Conservation (phyloP, 1,140 invertebrate species). For the Pachyrhynchus sulphureomaculatus region DNA sequence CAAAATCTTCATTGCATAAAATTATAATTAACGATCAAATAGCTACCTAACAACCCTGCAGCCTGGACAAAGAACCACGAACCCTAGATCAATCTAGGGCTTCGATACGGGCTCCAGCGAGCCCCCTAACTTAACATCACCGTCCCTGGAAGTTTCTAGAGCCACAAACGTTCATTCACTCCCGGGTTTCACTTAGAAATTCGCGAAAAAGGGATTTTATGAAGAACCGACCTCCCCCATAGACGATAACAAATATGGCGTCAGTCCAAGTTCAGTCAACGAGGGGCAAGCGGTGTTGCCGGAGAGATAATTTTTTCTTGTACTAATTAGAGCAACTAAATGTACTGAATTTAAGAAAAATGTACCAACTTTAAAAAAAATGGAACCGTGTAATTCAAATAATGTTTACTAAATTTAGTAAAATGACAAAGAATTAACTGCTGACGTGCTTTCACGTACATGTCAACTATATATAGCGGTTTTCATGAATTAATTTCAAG, state of each 20-base stretch:
- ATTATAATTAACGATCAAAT: constrained; percentile 46
- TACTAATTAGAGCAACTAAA: too few relatives aligned
- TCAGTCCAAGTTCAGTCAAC: constrained; percentile 22
- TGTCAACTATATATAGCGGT: too few relatives aligned
- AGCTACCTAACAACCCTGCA: constrained; percentile 31
- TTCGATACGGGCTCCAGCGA: constrained; percentile 13
- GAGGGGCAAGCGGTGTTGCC: too few relatives aligned
- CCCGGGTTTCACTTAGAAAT: constrained; percentile 34
- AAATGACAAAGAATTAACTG: too few relatives aligned
- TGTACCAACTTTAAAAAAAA: too few relatives aligned
- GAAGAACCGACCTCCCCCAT: constrained; percentile 54
- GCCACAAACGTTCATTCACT: constrained; percentile 14
- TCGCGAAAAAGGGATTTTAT: constrained; percentile 38
- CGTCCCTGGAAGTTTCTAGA: constrained; percentile 2
- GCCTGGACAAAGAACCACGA: constrained; percentile 22
- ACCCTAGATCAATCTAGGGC: not conserved
- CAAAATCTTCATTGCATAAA: not conserved
- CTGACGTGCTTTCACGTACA: too few relatives aligned
- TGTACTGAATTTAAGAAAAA: too few relatives aligned
- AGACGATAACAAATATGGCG: constrained; percentile 65
- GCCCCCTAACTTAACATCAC: constrained; percentile 33
- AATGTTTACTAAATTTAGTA: too few relatives aligned
- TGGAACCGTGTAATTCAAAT: too few relatives aligned
- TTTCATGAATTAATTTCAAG: too few relatives aligned
- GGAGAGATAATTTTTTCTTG: too few relatives aligned